A percentile compares a stretch with the other conserved stretches of the same genome.
phyloP scores from a whole-genome alignment of 35 echinoderm and acorn worm genomes.

The Heliocidaris erythrogramma region DNA sequence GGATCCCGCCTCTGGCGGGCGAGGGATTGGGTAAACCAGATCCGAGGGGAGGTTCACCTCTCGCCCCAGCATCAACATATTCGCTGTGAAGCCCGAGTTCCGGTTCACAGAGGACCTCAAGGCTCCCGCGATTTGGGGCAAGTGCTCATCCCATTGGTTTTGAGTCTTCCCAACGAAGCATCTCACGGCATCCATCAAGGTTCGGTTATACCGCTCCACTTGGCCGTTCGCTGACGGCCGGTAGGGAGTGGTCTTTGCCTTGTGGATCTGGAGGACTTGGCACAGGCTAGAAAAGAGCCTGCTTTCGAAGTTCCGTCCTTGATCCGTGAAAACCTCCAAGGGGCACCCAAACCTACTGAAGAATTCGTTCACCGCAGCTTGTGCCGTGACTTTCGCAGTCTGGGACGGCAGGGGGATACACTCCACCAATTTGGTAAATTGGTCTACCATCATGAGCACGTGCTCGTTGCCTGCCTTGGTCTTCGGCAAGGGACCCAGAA shows the following conservation, averaged over 20 bases:
- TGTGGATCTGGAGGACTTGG: constrained; percentile 52
- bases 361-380: too few relatives aligned
- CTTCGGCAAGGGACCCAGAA: too few relatives aligned
- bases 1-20: neutral
- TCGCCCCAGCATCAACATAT: constrained; percentile 61
- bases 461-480: too few relatives aligned
- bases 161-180: constrained; percentile 38
- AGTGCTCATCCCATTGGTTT: constrained; percentile 20
- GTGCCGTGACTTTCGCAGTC: too few relatives aligned
- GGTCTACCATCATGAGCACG: too few relatives aligned
- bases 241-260: constrained; percentile 55
- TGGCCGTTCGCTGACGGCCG: constrained; percentile 64
- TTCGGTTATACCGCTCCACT: constrained; percentile 60
- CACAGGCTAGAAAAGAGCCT: constrained; percentile 47
- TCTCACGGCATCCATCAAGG: constrained; percentile 42
- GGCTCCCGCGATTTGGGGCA: constrained; percentile 36
- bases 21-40: constrained; percentile 14
- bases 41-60: constrained; percentile 59
- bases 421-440: too few relatives aligned
- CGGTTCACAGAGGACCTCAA: constrained; percentile 50
- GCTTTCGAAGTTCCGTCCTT: constrained; percentile 69
- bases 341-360: too few relatives aligned
- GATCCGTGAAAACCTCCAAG: constrained; percentile 22
- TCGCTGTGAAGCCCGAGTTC: constrained; percentile 44
- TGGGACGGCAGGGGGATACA: too few relatives aligned